Base-by-base conservation (phyloP, 1,140 invertebrate genomes). In the Diplogasteroides magnus region DNA sequence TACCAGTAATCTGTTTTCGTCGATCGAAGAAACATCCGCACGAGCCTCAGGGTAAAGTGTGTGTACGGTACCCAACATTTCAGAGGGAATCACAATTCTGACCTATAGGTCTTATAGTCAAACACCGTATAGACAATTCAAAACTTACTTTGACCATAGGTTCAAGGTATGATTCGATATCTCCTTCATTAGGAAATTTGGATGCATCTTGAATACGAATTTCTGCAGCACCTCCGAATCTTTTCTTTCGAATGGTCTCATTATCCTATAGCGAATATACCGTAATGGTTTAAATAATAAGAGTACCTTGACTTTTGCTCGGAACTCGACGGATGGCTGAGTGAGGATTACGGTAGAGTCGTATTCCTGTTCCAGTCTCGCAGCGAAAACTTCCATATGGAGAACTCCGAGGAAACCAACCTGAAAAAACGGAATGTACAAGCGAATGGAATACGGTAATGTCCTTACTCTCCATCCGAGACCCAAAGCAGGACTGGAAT, bases 321-420 rank as follows among this genome's bases (percentile, higher is more conserved):
- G 92, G 82, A 96, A 97, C 0, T 93, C 92, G 14, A 98, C 94
- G 83, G 90, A 93, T 2, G 96, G 95, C 1, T 91, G 88, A 29
- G 95, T 97, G 13, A 97, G 85, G 62, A 98, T 89, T 1, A 93
- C 89, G 79, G 91, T 88, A 6, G 92, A 89, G 77, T 89, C 89
- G 84, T 92, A 91, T 85, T 98, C 96, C 83, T 97, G 93, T 76
- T 97, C 89, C 27, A 98, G 84, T 27, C 95, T 86, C 83, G 97
- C 93, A 69, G 88, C 90, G 81, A 97, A 97, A 0, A 80, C 73
- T 84, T 98, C 94, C 87, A 98, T 89, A 83, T 98, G 95, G 6
- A 98, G 85, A 2, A 97, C 84, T 0, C 95, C 95, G 2, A 97
- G 85, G 84, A 97, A 98, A 2, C 94, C 94, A 13, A 85, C 69